Evolutionary conservation across 2,888 invertebrate genomes (phyloP), one percentile per base, ranked within the genome.

Genomic region (Scaptomyza reducta): DNA sequence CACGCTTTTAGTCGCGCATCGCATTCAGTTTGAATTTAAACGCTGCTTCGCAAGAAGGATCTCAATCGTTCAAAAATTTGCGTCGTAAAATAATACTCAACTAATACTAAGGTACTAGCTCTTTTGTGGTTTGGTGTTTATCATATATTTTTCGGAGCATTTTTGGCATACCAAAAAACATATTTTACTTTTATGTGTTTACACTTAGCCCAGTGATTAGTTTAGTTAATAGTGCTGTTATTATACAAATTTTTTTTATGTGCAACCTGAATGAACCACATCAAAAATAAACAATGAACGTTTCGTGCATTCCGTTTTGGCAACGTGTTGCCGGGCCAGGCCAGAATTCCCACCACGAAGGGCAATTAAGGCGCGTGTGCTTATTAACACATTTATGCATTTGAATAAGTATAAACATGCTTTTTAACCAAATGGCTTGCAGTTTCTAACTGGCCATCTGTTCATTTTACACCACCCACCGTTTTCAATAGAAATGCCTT

Each of bases 251-350:
- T 50, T 22, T 58, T 72, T 82, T 85, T 44, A 76, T 77, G 74
- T 79, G 86, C 79, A 81, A 83, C 83, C 80, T 79, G 79, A 83
- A 74, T 62, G 69, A 77, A 55, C 87, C 74, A 72, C 68, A 71
- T 70, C 53, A 58, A 79, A 70, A 86, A 77, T 83, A 83, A 86
- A 74, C 74, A 67, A 79, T 61, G 65, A 62, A 63, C 49, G 13
- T 55, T 66, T 57, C 40, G 55, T 50, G 68, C 45, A 63, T 64
- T 56, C 67, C 61, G 11, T 40, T 51, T 45, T 27, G 16, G 40
- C 56, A 40, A 59, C 14, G 29, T 47, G 55, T 59, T 41, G 13
- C 49, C 27, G 18, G 72, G 46, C 47, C 56, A 44, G 51, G 33
- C 18, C n/a, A 41, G 9, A 11, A 22, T 27, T 35, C 47, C 7